Percentiles rank a stretch among this genome's conserved stretches.
These are phyloP conservation scores for Polydrusus cervinus DNA, from an alignment of 2,888 invertebrate genomes.

Conservation along the genomic window DNA sequence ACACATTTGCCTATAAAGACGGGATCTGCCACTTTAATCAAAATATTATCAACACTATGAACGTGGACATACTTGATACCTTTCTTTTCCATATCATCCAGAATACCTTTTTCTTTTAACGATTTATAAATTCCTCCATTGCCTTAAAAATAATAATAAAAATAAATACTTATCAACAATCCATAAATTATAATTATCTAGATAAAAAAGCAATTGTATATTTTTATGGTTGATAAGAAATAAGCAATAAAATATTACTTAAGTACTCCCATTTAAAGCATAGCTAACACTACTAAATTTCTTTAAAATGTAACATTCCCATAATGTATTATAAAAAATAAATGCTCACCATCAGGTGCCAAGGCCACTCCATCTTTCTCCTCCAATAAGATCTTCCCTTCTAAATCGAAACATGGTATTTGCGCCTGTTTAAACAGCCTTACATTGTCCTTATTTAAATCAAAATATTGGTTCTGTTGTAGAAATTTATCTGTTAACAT, in stretches of 20 bases:
- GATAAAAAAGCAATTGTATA: background rate
- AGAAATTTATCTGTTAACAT: conserved; percentile 89
- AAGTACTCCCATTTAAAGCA: too few species aligned
- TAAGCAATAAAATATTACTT: background rate
- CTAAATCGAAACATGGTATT: conserved; percentile 93
- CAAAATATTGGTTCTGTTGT: conserved; percentile 87
- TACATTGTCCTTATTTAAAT: conserved; percentile 86
- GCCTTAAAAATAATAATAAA: conserved; percentile 28
- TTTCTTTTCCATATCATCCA: conserved; percentile 85
- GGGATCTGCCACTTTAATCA: conserved; percentile 98
- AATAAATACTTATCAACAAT: conserved; percentile 16
- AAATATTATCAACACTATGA: conserved; percentile 98
- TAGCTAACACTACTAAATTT: too few species aligned
- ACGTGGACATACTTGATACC: conserved; percentile 93
- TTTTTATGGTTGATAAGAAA: too few species aligned
- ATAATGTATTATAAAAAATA: too few species aligned
- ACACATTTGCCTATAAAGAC: conserved; percentile 84
- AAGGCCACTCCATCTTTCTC: conserved; percentile 85
- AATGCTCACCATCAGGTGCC: conserved; percentile 85
- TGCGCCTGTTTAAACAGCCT: conserved; percentile 93
- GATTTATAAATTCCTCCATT: conserved; percentile 91
- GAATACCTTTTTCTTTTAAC: conserved; percentile 81
- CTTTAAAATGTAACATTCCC: too few species aligned
- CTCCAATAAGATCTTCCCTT: conserved; percentile 94
- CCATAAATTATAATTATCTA: background rate